A percentile compares a stretch with the other conserved stretches of the same genome.
These are phyloP conservation scores for Megastigmus dorsalis DNA, from an alignment of 2,888 invertebrate species.

Conservation along the genomic window DNA sequence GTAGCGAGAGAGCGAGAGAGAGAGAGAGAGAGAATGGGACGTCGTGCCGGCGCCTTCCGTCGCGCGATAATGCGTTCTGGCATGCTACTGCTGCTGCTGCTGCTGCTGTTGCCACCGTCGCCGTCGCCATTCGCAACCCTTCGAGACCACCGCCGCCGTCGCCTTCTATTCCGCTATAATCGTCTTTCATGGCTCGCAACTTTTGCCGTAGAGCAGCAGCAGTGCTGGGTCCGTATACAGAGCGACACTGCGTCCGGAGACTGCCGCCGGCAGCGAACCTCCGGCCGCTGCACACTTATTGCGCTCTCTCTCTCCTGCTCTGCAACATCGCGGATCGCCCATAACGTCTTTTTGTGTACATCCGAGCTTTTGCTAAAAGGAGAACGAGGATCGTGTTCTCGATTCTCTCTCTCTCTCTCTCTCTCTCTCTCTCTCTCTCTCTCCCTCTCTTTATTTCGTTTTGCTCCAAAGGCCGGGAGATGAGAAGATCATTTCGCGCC, in stretches of 20 bases:
- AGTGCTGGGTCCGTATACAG: too few relatives aligned
- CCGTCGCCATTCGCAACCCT: too few relatives aligned
- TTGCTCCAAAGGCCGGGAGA: too few relatives aligned
- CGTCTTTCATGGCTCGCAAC: constrained; percentile 41
- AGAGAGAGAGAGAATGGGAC: constrained; percentile 51
- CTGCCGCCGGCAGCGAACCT: too few relatives aligned
- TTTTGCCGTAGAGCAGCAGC: too few relatives aligned
- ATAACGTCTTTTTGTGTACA: too few relatives aligned
- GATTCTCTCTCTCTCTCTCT: too few relatives aligned
- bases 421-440: too few relatives aligned
- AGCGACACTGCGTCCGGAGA: constrained; percentile 23
- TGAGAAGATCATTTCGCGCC: too few relatives aligned
- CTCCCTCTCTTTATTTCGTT: too few relatives aligned
- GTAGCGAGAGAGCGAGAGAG: background rate
- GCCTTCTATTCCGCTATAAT: constrained; percentile 43
- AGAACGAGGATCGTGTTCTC: too few relatives aligned
- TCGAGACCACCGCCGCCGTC: constrained; percentile 14
- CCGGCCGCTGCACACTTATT: background rate
- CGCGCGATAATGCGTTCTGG: constrained; percentile 51
- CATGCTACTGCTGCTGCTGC: constrained; percentile 11
- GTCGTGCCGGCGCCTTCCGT: constrained; percentile 50
- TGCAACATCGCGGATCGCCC: background rate
- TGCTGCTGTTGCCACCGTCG: background rate
- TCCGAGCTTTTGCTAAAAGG: too few relatives aligned
- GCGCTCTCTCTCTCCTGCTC: background rate